phyloP scores from a whole-genome alignment of 2,888 invertebrate species.

The Diarsia dahlii region DNA sequence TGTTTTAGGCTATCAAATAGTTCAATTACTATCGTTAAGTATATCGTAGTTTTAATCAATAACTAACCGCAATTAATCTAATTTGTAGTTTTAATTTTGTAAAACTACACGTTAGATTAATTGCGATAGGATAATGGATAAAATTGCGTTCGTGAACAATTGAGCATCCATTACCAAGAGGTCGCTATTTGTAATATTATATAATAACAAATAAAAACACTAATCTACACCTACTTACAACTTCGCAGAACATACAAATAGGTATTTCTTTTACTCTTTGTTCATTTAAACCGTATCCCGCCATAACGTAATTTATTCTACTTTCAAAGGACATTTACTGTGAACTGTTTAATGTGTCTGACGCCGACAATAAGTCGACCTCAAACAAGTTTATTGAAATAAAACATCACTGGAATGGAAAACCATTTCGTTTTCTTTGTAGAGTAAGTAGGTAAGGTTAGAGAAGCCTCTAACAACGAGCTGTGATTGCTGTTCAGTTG shows the following conservation, averaged over 20 bases:
- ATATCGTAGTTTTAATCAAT: neutral
- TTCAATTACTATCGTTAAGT: neutral
- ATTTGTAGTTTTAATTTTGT: neutral
- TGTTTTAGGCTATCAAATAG: neutral
- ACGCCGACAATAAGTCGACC: constrained; percentile 29
- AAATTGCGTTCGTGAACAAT: neutral
- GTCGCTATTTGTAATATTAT: neutral
- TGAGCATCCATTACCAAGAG: neutral
- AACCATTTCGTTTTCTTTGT: constrained; percentile 22
- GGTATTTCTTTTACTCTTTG: constrained; percentile 26
- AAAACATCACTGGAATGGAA: constrained; percentile 27
- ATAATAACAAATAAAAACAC: neutral
- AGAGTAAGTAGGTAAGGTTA: constrained; percentile 21
- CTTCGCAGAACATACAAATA: neutral
- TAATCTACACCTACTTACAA: neutral
- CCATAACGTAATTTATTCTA: constrained; percentile 30
- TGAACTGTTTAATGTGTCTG: constrained; percentile 39
- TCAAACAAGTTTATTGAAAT: constrained; percentile 35
- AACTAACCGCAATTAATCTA: too few species aligned
- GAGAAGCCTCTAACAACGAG: constrained; percentile 20
- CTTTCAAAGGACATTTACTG: constrained; percentile 38
- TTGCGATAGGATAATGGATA: neutral
- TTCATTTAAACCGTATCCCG: constrained; percentile 17
- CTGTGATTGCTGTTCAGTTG: constrained; percentile 38
- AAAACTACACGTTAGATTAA: neutral